Base-by-base conservation (phyloP, 2,888 invertebrate genomes). In the Zhuqinia jingwanae region DNA sequence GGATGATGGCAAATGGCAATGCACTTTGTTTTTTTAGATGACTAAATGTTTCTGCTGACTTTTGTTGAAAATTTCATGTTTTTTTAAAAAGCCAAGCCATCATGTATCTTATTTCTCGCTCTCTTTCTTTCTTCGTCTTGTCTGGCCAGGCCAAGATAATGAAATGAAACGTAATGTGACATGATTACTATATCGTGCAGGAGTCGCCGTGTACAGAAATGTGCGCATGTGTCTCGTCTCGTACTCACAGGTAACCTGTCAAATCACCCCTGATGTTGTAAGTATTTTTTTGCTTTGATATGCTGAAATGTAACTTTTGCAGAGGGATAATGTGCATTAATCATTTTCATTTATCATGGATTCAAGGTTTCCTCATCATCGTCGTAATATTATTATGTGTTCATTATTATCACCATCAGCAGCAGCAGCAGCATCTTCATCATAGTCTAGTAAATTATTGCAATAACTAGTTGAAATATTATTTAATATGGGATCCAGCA, bases 181-280 rank as follows among this genome's bases (percentile, higher is more conserved):
- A 83, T 83, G 83, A 83, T 83, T 83, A 76, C 83, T 42, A 76
- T 76, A 76, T 83, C 83, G 83, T 83, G 83, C 83, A 83, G 45
- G 15, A 76, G 77, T 68, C 53, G 50, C 47, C 63, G 27, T 58
- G 58, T 42, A 60, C 20, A 25, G 17, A 47, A 15, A 42, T n/a
- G n/a, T n/a, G n/a, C n/a, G n/a, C n/a, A 65, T 60, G 83, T 76
- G n/a, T 15, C 77, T 76, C 76, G 82, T 83, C 77, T 83, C 27
- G 77, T 75, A 65, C 77, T 76, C 76, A n/a, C n/a, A 76, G 75
- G 45, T 65, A 83, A 56, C 76, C 83, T 83, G 83, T 83, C 83
- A 83, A 83, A 75, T 63, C 60, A 47, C 25, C 83, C 80, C 65
- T 76, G n/a, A n/a, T n/a, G n/a, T n/a, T n/a, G 83, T 56, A 76